Evolutionary conservation across 2,888 invertebrate species (phyloP).

Genomic region (Lycophotia porphyrea): DNA sequence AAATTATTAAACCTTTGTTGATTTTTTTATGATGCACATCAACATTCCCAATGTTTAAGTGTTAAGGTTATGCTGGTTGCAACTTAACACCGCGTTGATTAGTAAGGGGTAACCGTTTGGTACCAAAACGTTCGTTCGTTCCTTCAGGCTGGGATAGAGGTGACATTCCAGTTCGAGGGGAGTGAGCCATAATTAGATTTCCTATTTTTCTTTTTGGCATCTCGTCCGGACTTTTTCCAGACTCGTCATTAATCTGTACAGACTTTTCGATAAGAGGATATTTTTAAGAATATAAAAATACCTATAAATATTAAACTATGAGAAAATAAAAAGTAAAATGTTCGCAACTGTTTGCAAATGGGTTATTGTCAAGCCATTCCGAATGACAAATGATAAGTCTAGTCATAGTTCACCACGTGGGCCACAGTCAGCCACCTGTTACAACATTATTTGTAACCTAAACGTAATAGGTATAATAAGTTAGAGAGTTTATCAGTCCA

Average conservation of each 20-base stretch:
- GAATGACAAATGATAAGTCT: neutral
- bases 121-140: neutral
- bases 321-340: neutral
- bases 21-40: neutral
- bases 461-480: slow-evolving; percentile 24
- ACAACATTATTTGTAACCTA: neutral
- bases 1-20: neutral
- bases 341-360: neutral
- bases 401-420: neutral
- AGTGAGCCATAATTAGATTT: neutral
- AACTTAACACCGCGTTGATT: neutral
- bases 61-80: neutral
- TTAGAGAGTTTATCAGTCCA: slow-evolving; percentile 52
- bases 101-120: neutral
- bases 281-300: neutral
- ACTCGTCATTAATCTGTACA: neutral
- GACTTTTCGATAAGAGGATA: neutral
- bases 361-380: neutral
- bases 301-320: neutral
- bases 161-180: neutral
- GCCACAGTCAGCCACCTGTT: neutral
- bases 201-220: neutral
- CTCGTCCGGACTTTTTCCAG: neutral
- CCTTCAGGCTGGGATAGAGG: neutral
- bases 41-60: neutral